Evolutionary conservation across 2,113 vertebrate species (phyloP), one percentile per base, ranked within the genome.

Genomic region (Chauna torquata): DNA sequence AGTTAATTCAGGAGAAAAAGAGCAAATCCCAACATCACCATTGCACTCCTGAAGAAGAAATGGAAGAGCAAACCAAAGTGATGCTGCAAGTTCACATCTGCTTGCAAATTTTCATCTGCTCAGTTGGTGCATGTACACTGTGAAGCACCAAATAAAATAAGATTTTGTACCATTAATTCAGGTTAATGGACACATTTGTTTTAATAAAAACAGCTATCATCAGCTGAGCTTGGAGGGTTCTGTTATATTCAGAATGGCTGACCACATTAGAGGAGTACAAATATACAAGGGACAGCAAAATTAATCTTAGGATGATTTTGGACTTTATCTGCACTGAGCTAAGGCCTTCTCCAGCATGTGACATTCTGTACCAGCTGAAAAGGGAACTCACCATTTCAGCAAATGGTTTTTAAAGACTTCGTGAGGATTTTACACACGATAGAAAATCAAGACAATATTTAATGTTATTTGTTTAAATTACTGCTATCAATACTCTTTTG

Each of bases 261-360:
- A 47, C 9, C 17, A n/a, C 0, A 0, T 27, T 55, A 59, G 12
- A 59, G 28, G 28, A 87, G 15, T n/a, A 57, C 28, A 75, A 78
- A 74, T 22, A 58, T 11, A 24, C 11, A 20, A 11, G 12, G 36
- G 49, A 30, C 28, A 68, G 27, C 55, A 90, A 78, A 88, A 69
- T 11, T 59, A 7, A 50, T n/a, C 12, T 55, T 68, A 17, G 23
- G 30, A 52, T 40, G 54, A 82, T 61, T 86, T 90, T 58, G 64
- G 58, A 25, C n/a, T 69, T 64, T 44, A 72, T 25, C 66, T 4
- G 20, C 8, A 9, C 11, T 45, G 27, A 75, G 19, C 49, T 79
- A 64, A 32, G 9, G 10, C 44, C 18, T 82, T 72, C 75, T 87
- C 22, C 52, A 90, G 61, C 13, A 78, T 34, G 57, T 22, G 42